Evolutionary conservation across 1,140 invertebrate species (phyloP), one percentile per base, ranked within the genome.

Genomic region (Solenopsis fugax): DNA sequence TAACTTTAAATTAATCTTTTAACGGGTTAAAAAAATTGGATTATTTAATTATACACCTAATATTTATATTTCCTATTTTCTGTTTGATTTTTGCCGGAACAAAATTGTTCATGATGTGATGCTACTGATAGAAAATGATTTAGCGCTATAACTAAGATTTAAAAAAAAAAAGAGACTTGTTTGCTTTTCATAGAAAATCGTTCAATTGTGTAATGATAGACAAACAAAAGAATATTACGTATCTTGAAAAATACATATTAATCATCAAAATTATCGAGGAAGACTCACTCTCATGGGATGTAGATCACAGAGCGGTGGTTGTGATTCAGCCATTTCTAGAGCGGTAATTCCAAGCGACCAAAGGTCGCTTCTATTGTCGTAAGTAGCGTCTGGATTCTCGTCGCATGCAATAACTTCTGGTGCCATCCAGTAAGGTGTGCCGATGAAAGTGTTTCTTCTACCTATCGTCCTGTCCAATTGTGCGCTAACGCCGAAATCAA

Each of bases 401-500:
- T 99, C 99, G 96, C 99, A 99, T 72, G 99, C 99, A 94, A 99
- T 99, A n/a, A 99, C 99, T 96, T 97, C 98, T 50, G 98, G 97
- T 24, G 98, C 98, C 98, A 98, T 99, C 99, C 99, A 99, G 95
- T 99, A 99, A 41, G 99, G 99, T 50, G 99, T 99, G 84, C 99
- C 99, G 94, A 99, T 99, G 94, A 99, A 99, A 72, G 99, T 99
- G 95, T 99, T 99, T 93, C 99, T 96, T 91, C 99, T 96, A 77
- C 99, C 99, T 95, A 99, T 99, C 73, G 99, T 99, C 92, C 99
- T 97, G 95, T 99, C 99, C 92, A 99, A 96, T 96, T 99, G 99
- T 92, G 99, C 99, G 91, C 98, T 99, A 34, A 99, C 99, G 92
- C 99, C 99, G 96, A 99, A 99, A 96, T 99, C 99, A 92, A 99